Conservation (phyloP, 1,140 invertebrate genomes). For the Tetragonula clypearis region DNA sequence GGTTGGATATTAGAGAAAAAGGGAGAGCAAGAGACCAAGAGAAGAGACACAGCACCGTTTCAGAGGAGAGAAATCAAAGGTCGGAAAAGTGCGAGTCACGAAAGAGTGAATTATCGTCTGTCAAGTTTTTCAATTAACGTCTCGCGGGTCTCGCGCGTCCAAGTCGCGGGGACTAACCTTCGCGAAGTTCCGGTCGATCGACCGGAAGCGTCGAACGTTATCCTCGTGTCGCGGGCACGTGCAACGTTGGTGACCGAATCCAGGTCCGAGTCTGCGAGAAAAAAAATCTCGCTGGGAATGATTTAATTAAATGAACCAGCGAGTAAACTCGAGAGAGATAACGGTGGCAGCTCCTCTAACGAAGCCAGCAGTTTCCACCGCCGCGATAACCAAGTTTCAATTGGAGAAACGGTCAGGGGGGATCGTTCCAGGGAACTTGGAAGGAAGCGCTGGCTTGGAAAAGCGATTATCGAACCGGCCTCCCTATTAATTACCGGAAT, state of each 20-base stretch:
- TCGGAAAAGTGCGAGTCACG: neutral
- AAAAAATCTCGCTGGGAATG: neutral
- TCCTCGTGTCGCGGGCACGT: neutral
- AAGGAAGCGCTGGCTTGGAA: constrained; percentile 21
- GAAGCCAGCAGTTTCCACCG: constrained; percentile 19
- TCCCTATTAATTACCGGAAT: constrained; percentile 31
- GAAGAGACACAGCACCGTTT: neutral
- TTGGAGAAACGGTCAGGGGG: constrained; percentile 12
- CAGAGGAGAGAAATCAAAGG: neutral
- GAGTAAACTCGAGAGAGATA: constrained; percentile 25
- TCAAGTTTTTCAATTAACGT: constrained; percentile 48
- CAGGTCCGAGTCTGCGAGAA: neutral
- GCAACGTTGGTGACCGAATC: too few species aligned
- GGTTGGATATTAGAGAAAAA: constrained; percentile 23
- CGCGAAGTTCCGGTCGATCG: neutral
- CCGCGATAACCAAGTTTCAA: constrained; percentile 41
- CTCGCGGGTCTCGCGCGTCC: neutral
- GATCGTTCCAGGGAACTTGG: neutral
- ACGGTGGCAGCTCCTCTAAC: neutral
- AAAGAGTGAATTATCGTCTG: constrained; percentile 2
- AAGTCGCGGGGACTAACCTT: neutral
- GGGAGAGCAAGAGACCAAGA: neutral
- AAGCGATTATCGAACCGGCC: constrained; percentile 35
- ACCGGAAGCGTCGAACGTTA: neutral
- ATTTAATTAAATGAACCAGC: constrained; percentile 34